Evolutionary conservation across 2,113 vertebrate genomes (phyloP).

Genomic region (Dendrocopos noguchii): DNA sequence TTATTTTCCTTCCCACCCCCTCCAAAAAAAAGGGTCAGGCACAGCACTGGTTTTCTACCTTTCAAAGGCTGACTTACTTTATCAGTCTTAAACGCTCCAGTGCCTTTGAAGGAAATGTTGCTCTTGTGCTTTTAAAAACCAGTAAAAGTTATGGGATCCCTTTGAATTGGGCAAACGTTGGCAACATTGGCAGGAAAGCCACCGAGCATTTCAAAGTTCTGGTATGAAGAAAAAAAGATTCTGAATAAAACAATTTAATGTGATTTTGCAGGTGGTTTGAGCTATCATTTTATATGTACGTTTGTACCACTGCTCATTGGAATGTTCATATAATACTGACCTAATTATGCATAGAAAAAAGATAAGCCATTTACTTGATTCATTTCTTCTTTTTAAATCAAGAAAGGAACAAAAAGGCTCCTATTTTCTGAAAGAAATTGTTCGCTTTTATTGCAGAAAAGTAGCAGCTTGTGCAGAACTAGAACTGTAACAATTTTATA

Average conservation of each 20-base stretch:
- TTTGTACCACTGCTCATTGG: conserved; percentile 87
- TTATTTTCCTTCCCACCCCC: neutral
- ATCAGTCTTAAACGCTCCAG: neutral
- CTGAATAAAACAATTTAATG: conserved; percentile 88
- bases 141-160: conserved; percentile 76
- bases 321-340: conserved; percentile 89
- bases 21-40: neutral
- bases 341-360: conserved; percentile 89
- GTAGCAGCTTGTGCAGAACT: conserved; percentile 91
- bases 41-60: conserved; percentile 44
- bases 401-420: conserved; percentile 90
- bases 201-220: conserved; percentile 82
- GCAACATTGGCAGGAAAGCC: conserved; percentile 79
- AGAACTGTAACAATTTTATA: conserved; percentile 96
- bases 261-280: conserved; percentile 89
- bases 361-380: conserved; percentile 89
- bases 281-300: conserved; percentile 88
- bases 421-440: conserved; percentile 95
- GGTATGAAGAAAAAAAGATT: conserved; percentile 79
- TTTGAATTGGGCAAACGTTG: conserved; percentile 80
- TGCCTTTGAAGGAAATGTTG: conserved; percentile 69
- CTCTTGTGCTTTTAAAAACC: conserved; percentile 63
- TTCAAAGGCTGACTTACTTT: conserved; percentile 68
- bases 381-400: conserved; percentile 90
- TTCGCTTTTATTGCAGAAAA: conserved; percentile 97